Evolutionary conservation across 2,113 vertebrate species (phyloP).

Genomic region (Clarias macrocephalus): DNA sequence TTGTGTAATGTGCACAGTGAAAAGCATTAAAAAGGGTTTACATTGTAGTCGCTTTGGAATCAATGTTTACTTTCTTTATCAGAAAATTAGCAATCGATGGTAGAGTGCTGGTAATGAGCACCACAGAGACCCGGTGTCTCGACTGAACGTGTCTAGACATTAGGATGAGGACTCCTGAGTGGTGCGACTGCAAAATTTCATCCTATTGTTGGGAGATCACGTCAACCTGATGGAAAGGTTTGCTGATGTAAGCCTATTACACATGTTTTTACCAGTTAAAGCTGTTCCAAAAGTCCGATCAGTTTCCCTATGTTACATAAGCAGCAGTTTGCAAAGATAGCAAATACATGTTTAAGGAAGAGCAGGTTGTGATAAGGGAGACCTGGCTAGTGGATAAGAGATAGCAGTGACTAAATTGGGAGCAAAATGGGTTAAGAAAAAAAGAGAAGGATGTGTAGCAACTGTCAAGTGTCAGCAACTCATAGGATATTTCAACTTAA

Average conservation of each 20-base stretch:
- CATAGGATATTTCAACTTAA: neutral
- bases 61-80: constrained; percentile 4
- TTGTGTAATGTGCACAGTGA: neutral
- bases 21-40: neutral
- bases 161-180: constrained; percentile 12
- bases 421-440: neutral
- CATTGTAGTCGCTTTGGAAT: neutral
- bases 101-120: neutral
- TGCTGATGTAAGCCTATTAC: neutral
- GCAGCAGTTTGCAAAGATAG: neutral
- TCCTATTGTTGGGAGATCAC: neutral
- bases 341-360: neutral
- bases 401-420: neutral
- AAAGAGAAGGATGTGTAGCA: neutral
- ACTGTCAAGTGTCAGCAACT: neutral
- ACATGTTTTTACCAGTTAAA: neutral
- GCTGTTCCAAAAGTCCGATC: neutral
- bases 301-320: neutral
- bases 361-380: neutral
- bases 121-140: neutral
- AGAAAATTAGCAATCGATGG: constrained; percentile 25
- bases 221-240: neutral
- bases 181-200: neutral
- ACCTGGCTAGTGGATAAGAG: neutral
- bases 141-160: neutral